Percentiles rank a stretch among this genome's conserved stretches.
Evolutionary conservation across 1,140 invertebrate species (phyloP).

Genomic region (Drosophila tani): DNA sequence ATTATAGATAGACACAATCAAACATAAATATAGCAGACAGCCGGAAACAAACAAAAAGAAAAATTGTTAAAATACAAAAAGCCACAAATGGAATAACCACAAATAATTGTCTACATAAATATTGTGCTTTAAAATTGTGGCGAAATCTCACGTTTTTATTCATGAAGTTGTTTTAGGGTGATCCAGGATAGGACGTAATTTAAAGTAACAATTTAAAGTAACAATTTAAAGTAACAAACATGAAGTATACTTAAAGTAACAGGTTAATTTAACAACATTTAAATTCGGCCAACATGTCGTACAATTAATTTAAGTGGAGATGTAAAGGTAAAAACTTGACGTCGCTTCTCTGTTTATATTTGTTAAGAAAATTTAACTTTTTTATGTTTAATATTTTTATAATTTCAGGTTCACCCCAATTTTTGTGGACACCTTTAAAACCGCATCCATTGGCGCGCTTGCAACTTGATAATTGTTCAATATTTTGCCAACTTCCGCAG

Average conservation of each 20-base stretch:
- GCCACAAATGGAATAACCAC: neutral
- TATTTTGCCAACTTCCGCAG: slow-evolving; percentile 59
- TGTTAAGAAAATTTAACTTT: neutral
- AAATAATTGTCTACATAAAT: neutral
- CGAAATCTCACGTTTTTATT: neutral
- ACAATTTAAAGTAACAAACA: no score
- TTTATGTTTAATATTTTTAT: neutral
- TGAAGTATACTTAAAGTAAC: no score
- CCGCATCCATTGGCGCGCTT: neutral
- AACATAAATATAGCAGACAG: neutral
- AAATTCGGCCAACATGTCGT: neutral
- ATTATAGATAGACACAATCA: neutral
- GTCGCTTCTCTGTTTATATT: neutral
- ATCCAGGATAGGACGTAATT: neutral
- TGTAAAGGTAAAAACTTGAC: no score
- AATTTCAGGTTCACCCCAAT: neutral
- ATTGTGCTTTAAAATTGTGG: slow-evolving; percentile 2
- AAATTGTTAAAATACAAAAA: neutral
- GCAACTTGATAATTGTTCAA: slow-evolving; percentile 60
- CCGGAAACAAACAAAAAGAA: neutral
- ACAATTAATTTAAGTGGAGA: neutral
- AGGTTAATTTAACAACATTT: neutral
- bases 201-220: neutral
- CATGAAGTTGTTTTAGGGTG: neutral
- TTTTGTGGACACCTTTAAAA: neutral